These are phyloP conservation scores for Characodon lateralis DNA, from an alignment of 2,797 vertebrate species.

Conservation along the genomic window DNA sequence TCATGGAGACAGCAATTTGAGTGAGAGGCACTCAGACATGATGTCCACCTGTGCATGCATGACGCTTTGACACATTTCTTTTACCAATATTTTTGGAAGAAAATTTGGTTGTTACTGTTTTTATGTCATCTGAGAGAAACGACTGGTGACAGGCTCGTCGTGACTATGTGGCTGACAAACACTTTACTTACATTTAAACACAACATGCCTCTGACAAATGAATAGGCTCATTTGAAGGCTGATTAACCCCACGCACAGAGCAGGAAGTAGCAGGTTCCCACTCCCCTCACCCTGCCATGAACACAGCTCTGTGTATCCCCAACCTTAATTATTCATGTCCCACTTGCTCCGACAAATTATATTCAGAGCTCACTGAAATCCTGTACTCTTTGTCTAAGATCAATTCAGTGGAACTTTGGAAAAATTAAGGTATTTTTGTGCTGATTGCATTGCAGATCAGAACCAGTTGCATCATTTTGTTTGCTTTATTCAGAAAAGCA, in stretches of 20 bases:
- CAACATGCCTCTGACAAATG: conserved; percentile 48
- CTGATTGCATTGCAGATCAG: conserved; percentile 33
- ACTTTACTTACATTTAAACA: conserved; percentile 36
- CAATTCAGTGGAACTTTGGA: conserved; percentile 32
- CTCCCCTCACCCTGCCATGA: conserved; percentile 65
- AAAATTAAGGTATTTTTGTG: conserved; percentile 2
- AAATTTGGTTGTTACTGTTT: background rate
- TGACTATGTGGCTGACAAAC: conserved; percentile 11
- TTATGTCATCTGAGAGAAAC: background rate
- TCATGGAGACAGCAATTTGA: conserved; percentile 64
- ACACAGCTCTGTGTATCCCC: conserved; percentile 79
- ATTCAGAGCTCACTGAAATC: conserved; percentile 69
- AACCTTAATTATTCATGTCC: conserved; percentile 82
- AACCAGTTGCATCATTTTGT: conserved; percentile 27
- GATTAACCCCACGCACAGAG: conserved; percentile 72
- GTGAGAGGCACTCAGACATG: conserved; percentile 34
- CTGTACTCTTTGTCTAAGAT: conserved; percentile 57
- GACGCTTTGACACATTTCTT: conserved; percentile 2
- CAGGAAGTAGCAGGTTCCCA: conserved; percentile 72
- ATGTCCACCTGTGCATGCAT: conserved; percentile 40
- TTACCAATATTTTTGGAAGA: background rate
- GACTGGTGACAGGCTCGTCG: conserved; percentile 23
- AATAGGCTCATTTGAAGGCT: conserved; percentile 71
- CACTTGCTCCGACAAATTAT: conserved; percentile 80
- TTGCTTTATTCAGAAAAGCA: conserved; percentile 21